Base-by-base conservation (phyloP, 2,888 invertebrate genomes). In the Eumacrocentrus americanus region DNA sequence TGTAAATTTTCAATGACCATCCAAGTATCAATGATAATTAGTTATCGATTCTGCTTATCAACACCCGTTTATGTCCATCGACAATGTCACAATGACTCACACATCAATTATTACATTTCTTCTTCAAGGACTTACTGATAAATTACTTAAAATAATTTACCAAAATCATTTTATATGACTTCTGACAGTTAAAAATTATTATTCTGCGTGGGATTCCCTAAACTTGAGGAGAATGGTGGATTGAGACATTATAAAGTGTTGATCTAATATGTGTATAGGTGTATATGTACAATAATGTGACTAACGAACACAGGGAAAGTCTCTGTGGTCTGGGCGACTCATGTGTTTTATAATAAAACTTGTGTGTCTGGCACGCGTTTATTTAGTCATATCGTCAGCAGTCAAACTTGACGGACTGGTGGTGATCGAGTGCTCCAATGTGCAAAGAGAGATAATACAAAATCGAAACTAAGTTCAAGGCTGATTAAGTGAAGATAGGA, bases 121-220 rank as follows among this genome's bases (percentile, higher is more conserved):
- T n/a, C n/a, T n/a, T n/a, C n/a, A n/a, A n/a, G n/a, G n/a, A n/a
- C n/a, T n/a, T n/a, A n/a, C n/a, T n/a, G n/a, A n/a, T n/a, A n/a
- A n/a, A n/a, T n/a, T n/a, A n/a, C n/a, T n/a, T n/a, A n/a, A n/a
- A n/a, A n/a, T n/a, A n/a, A n/a, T n/a, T n/a, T n/a, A n/a, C n/a
- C n/a, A n/a, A n/a, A n/a, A n/a, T n/a, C n/a, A n/a, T 63, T 51
- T 60, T 58, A 55, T 62, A 58, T 58, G 29, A 60, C 47, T 47
- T 66, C n/a, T n/a, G n/a, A n/a, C n/a, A 60, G 60, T 64, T 57
- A 57, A 64, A 64, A 66, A 55, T 58, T n/a, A 12, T 29, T n/a
- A 29, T 29, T 9, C 29, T 29, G 29, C 29, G 5, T 4, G 29
- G 29, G 9, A 6, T 29, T 29, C 29, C 29, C 4, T 29, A 9